Conservation (phyloP, 2,113 vertebrate genomes). For the Sinosuthora webbiana region DNA sequence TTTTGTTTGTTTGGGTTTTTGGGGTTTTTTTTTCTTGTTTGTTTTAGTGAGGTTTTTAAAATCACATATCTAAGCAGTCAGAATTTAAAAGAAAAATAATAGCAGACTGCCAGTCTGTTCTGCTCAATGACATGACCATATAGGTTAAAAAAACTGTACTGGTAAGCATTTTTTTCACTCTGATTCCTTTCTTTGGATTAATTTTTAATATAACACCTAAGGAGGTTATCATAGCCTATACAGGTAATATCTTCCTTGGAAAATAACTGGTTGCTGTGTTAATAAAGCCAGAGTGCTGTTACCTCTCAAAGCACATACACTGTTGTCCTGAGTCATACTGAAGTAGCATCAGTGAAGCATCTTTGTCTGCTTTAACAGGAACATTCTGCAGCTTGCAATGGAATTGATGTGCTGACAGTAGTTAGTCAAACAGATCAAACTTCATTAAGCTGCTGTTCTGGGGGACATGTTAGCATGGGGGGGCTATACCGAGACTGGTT, state of each 20-base stretch:
- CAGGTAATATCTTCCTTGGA: not conserved
- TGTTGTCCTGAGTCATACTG: not conserved
- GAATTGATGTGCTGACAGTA: not conserved
- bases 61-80: not conserved
- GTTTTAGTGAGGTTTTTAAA: not conserved
- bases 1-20: not conserved
- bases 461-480: not conserved
- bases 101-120: not conserved
- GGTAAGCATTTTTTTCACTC: not conserved
- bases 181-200: not conserved
- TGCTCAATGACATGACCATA: not conserved
- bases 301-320: not conserved
- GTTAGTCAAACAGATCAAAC: not conserved
- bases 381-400: not conserved
- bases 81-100: not conserved
- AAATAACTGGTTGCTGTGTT: not conserved
- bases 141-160: not conserved
- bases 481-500: not conserved
- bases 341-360: not conserved
- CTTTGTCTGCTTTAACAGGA: not conserved
- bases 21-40: not conserved
- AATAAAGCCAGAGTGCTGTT: not conserved
- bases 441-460: not conserved
- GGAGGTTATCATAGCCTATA: not conserved
- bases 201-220: not conserved